Evolutionary conservation across 1,140 invertebrate species (phyloP).

Genomic region (Drosophila obscura): DNA sequence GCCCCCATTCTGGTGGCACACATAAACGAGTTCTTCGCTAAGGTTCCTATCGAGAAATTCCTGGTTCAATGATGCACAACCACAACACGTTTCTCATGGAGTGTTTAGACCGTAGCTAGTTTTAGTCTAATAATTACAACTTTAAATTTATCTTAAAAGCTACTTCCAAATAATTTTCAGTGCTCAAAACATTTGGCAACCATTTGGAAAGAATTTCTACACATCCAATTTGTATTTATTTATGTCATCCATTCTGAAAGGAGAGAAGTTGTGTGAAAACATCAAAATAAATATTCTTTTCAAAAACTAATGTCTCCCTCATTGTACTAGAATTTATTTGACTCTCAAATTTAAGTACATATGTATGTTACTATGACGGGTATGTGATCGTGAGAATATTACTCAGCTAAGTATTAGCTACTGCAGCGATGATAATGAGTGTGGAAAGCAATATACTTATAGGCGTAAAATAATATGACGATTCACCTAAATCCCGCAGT

Average conservation of each 20-base stretch:
- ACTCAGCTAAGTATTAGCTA: not conserved
- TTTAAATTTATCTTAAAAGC: conserved; percentile 59
- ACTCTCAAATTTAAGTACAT: too few relatives aligned
- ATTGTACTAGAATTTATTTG: not conserved
- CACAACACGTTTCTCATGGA: conserved; percentile 16
- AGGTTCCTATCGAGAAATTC: conserved; percentile 81
- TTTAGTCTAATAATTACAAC: conserved; percentile 56
- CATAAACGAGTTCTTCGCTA: conserved; percentile 79
- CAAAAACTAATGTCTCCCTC: not conserved
- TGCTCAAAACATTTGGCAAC: conserved; percentile 52
- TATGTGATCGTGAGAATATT: too few relatives aligned
- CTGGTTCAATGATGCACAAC: conserved; percentile 61
- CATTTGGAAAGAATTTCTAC: conserved; percentile 38
- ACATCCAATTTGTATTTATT: conserved; percentile 71
- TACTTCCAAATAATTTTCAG: conserved; percentile 73
- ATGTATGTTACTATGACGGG: too few relatives aligned
- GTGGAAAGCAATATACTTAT: too few relatives aligned
- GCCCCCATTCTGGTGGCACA: conserved; percentile 77
- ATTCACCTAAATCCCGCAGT: too few relatives aligned
- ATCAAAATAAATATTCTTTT: conserved; percentile 37
- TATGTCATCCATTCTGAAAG: conserved; percentile 47
- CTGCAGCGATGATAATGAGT: too few relatives aligned
- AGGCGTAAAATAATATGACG: too few relatives aligned
- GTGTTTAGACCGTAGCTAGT: conserved; percentile 64
- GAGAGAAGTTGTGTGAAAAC: conserved; percentile 15